phyloP scores from a whole-genome alignment of 2,113 vertebrate species.

The Pagrus major region DNA sequence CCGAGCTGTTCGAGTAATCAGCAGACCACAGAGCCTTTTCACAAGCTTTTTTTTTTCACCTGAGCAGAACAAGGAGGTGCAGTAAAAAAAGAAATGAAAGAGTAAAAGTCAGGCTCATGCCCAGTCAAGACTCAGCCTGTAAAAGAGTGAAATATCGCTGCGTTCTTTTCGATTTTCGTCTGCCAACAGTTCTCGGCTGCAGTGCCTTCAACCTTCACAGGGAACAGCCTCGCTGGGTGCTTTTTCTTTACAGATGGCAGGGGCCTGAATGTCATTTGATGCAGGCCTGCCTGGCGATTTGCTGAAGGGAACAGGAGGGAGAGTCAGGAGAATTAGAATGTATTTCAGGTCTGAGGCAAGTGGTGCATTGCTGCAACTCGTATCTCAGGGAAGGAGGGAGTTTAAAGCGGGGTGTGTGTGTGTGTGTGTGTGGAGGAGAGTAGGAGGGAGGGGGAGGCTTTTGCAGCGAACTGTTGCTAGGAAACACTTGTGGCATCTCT shows the following conservation, averaged over 20 bases:
- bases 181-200: conserved; percentile 36
- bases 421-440: conserved; percentile 2
- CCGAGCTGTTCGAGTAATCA: conserved; percentile 37
- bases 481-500: conserved; percentile 86
- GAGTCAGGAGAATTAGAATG: conserved; percentile 74
- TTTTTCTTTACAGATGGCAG: conserved; percentile 54
- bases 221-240: conserved; percentile 34
- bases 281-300: conserved; percentile 39
- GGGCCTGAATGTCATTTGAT: conserved; percentile 68
- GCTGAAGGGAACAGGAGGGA: conserved; percentile 28
- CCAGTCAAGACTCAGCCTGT: conserved; percentile 9
- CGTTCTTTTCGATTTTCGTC: conserved; percentile 32
- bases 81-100: conserved; percentile 30
- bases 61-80: conserved; percentile 20
- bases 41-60: conserved; percentile 52
- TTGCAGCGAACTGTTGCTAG: conserved; percentile 84
- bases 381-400: conserved; percentile 67
- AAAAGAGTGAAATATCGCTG: conserved; percentile 49
- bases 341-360: conserved; percentile 79
- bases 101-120: conserved; percentile 20
- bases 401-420: conserved; percentile 16
- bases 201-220: conserved; percentile 42
- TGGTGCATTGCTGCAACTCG: conserved; percentile 84
- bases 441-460: conserved; percentile 38
- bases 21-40: conserved; percentile 38